Conservation (phyloP, 2,888 invertebrate genomes). For the Aricia artaxerxes region DNA sequence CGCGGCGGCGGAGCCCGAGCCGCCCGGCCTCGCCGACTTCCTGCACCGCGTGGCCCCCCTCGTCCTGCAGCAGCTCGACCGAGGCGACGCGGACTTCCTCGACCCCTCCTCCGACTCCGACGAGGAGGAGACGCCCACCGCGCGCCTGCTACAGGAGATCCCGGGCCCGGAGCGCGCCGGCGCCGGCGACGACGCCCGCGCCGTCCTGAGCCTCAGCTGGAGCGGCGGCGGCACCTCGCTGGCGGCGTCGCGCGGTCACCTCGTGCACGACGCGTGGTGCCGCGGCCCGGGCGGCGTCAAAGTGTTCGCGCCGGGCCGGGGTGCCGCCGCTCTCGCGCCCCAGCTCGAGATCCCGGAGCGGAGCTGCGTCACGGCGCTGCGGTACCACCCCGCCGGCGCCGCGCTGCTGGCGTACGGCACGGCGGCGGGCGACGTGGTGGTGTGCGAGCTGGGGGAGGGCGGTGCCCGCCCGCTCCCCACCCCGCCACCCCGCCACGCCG, state of each 20-base stretch:
- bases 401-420: conserved; percentile 68
- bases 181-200: conserved; percentile 57
- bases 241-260: conserved; percentile 59
- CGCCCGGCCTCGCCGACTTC: conserved; percentile 64
- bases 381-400: conserved; percentile 59
- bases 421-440: conserved; percentile 62
- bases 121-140: conserved; percentile 57
- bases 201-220: conserved; percentile 60
- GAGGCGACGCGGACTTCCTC: conserved; percentile 51
- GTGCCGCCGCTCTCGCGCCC: conserved; percentile 70
- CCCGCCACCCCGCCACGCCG: conserved; percentile 59
- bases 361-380: conserved; percentile 61
- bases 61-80: conserved; percentile 64
- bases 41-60: conserved; percentile 62
- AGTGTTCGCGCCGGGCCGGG: conserved; percentile 61
- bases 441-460: conserved; percentile 50
- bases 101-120: conserved; percentile 67
- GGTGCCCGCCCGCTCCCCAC: conserved; percentile 55
- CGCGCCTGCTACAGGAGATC: conserved; percentile 62
- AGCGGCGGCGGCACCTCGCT: conserved; percentile 64
- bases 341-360: conserved; percentile 61
- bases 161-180: conserved; percentile 52
- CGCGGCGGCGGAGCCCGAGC: conserved; percentile 53
- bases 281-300: conserved; percentile 62
- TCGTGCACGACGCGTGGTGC: conserved; percentile 67